Evolutionary conservation across 2,797 vertebrate genomes (phyloP).

Genomic region (Delichon dasypus): DNA sequence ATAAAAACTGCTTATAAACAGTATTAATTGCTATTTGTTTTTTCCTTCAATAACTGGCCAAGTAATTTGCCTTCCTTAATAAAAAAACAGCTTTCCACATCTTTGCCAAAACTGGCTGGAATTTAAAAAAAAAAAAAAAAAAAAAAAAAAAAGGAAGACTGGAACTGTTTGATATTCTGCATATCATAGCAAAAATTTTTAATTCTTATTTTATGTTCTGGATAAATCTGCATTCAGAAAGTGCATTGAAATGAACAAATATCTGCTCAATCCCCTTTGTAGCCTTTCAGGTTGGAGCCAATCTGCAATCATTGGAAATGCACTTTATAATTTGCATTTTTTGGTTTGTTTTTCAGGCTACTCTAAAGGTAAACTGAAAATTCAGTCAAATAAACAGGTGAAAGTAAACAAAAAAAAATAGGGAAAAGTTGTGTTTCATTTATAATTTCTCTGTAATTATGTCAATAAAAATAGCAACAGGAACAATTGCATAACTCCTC

Average conservation of each 20-base stretch:
- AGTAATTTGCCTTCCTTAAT: not conserved
- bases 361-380: not conserved
- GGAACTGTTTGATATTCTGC: not conserved
- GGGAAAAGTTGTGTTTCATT: not conserved
- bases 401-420: not conserved
- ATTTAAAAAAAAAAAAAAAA: not conserved
- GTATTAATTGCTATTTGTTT: not conserved
- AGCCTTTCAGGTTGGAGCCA: not conserved
- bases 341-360: not conserved
- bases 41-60: not conserved
- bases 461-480: not conserved
- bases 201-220: not conserved
- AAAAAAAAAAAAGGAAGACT: not conserved
- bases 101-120: not conserved
- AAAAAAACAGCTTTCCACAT: not conserved
- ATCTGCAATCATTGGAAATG: not conserved
- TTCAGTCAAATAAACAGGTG: not conserved
- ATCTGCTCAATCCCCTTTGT: not conserved
- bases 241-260: not conserved
- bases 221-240: not conserved
- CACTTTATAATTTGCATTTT: not conserved
- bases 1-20: not conserved
- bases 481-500: conserved; percentile 11
- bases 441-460: not conserved
- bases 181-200: not conserved